A percentile compares a stretch with the other conserved stretches of the same genome.
Evolutionary conservation across 2,888 invertebrate genomes (phyloP).

Genomic region (Azorinus chamasolen): DNA sequence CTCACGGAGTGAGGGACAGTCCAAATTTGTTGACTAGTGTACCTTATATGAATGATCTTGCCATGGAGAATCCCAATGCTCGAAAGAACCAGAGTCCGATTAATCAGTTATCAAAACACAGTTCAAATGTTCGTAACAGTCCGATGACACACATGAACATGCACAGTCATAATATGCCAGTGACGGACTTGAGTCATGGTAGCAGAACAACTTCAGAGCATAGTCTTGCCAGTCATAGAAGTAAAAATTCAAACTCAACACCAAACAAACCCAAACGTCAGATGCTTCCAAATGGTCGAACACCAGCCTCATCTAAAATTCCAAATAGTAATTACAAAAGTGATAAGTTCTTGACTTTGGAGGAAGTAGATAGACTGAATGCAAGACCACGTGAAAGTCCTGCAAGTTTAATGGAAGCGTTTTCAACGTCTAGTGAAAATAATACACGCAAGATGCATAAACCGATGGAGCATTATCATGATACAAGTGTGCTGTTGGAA

Average conservation of each 20-base stretch:
- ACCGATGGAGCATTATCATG: slow-evolving; percentile 69
- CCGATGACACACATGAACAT: slow-evolving; percentile 76
- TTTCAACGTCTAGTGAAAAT: slow-evolving; percentile 91
- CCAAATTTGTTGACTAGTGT: slow-evolving; percentile 65
- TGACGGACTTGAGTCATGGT: slow-evolving; percentile 65
- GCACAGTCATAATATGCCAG: slow-evolving; percentile 68
- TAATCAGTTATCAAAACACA: slow-evolving; percentile 71
- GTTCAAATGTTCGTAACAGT: slow-evolving; percentile 68
- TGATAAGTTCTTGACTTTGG: slow-evolving; percentile 90
- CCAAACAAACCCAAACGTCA: slow-evolving; percentile 66
- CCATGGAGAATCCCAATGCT: slow-evolving; percentile 72
- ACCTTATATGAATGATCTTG: slow-evolving; percentile 70
- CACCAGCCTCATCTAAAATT: slow-evolving; percentile 33
- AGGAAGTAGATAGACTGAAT: slow-evolving; percentile 96
- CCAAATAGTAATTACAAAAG: slow-evolving; percentile 63
- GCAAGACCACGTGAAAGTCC: slow-evolving; percentile 94
- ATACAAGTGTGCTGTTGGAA: slow-evolving; percentile 84
- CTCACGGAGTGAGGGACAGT: slow-evolving; percentile 60
- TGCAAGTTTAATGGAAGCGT: slow-evolving; percentile 96
- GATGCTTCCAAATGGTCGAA: slow-evolving; percentile 68
- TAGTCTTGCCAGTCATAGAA: slow-evolving; percentile 80
- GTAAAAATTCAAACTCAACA: slow-evolving; percentile 76
- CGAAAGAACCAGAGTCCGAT: slow-evolving; percentile 65
- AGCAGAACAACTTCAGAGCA: slow-evolving; percentile 77
- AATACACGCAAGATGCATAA: slow-evolving; percentile 72